Evolutionary conservation across 2,113 vertebrate genomes (phyloP), one percentile per base, ranked within the genome.

Genomic region (Aphelocoma coerulescens): DNA sequence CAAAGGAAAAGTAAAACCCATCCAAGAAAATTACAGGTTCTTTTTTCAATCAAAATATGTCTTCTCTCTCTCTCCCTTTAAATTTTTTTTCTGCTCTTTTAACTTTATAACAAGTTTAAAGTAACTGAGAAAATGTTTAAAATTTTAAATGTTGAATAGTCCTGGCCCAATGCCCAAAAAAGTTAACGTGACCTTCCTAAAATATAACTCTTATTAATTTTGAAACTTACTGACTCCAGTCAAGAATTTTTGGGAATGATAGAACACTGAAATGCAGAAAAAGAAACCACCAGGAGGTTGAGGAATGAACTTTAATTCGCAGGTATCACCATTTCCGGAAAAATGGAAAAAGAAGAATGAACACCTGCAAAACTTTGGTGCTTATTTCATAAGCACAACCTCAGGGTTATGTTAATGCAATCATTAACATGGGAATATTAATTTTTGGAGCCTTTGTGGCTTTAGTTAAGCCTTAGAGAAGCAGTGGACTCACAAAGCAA

Each of bases 101-200:
- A 65, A 81, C 35, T 93, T 79, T 57, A 51, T 26, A 71, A 66
- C 1, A 6, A 55, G 33, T 48, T 63, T 74, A 78, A 82, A 82
- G 51, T 86, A 93, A 94, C 73, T 35, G 58, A 93, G 65, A 88
- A 96, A 96, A 89, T 71, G 28, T 51, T 89, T 85, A 69, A 77
- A 73, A 75, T 67, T 77, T 41, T 12, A 84, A 71, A 90, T 62
- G 16, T 61, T 93, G 41, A 91, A 67, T 58, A 65, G 32, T 35
- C 41, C 59, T 93, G 72, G 92, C 72, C 44, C 24, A 35, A 51
- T n/a, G 54, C 75, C 81, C 49, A 1, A 61, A 57, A 78, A 87
- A 74, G 61, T 33, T 68, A 67, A 66, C 12, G 19, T 46, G 65
- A 82, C 61, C 54, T 91, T 81, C 32, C 37, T 48, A 57, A 75